Percentiles rank a stretch among this genome's conserved stretches.
These are phyloP conservation scores for Cervus canadensis DNA, from an alignment of 2,113 vertebrate species.

Conservation along the genomic window DNA sequence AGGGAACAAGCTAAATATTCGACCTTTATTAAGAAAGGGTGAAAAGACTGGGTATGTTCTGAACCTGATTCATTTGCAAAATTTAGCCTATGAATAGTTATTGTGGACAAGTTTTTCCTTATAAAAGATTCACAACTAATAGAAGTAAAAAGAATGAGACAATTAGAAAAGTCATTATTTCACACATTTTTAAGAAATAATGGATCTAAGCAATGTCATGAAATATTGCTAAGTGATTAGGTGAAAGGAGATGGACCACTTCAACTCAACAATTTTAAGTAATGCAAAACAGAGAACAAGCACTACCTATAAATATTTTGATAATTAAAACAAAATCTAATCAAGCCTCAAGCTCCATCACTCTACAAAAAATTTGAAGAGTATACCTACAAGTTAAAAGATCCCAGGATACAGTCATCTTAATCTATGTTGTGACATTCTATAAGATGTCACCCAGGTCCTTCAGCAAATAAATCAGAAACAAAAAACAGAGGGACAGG, in stretches of 20 bases:
- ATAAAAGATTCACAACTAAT: not conserved
- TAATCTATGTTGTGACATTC: not conserved
- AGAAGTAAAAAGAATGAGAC: not conserved
- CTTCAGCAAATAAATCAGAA: conserved; percentile 39
- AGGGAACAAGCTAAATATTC: not conserved
- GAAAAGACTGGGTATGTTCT: not conserved
- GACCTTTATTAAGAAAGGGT: not conserved
- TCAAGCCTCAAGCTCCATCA: not conserved
- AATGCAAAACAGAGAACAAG: not conserved
- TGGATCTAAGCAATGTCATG: not conserved
- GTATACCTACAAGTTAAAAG: not conserved
- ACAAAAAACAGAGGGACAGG: not conserved
- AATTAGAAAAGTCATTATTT: not conserved
- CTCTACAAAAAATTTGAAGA: not conserved
- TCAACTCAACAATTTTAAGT: not conserved
- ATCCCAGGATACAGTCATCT: not conserved
- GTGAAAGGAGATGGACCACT: not conserved
- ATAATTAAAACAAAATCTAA: not conserved
- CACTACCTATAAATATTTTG: not conserved
- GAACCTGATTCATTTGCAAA: not conserved
- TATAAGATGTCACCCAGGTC: not conserved
- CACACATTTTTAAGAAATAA: not conserved
- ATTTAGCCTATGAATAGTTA: not conserved
- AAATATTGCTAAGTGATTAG: not conserved
- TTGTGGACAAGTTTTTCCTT: not conserved